These are phyloP conservation scores for Peromyscus maniculatus DNA, from an alignment of 2,113 vertebrate species.

Conservation along the genomic window DNA sequence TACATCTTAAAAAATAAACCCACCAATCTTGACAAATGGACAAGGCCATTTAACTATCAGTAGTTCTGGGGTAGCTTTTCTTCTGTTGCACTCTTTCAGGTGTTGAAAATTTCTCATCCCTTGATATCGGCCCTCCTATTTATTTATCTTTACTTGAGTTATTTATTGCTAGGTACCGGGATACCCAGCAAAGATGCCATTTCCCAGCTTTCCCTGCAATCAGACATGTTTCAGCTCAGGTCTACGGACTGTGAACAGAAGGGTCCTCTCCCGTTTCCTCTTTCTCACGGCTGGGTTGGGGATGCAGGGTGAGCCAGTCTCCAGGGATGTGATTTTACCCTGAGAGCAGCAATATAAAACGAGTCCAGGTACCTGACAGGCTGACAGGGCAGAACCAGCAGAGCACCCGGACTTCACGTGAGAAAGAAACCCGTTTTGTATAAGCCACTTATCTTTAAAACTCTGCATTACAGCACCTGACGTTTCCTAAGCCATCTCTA, in stretches of 20 bases:
- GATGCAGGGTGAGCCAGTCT: conserved; percentile 24
- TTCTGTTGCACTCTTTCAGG: neutral
- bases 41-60: neutral
- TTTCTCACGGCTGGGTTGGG: neutral
- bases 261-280: neutral
- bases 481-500: neutral
- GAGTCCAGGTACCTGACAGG: neutral
- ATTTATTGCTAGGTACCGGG: neutral
- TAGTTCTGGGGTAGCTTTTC: neutral
- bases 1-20: neutral
- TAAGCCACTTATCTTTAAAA: neutral
- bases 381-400: neutral
- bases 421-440: neutral
- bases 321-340: neutral
- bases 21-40: neutral
- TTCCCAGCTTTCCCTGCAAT: neutral
- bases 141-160: neutral
- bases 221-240: neutral
- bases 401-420: neutral
- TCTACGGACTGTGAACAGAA: neutral
- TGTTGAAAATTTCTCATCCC: neutral
- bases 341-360: neutral
- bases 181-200: neutral
- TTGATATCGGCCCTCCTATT: neutral
- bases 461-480: neutral